Evolutionary conservation across 2,888 invertebrate species (phyloP), one percentile per base, ranked within the genome.

Genomic region (Eristalinus aeneus): DNA sequence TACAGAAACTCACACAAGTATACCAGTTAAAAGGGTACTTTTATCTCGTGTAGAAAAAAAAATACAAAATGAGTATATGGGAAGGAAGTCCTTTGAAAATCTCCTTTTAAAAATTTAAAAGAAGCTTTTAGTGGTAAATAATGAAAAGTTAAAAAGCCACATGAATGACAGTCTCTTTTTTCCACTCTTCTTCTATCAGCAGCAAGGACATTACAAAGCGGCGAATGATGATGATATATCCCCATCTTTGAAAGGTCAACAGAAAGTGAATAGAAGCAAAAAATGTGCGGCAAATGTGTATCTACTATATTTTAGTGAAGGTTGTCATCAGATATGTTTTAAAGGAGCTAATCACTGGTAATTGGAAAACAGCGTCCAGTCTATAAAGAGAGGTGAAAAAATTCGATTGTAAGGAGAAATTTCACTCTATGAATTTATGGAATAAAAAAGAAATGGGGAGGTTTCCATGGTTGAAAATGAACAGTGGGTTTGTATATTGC

Each of bases 81-180:
- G 78, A 74, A 71, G 58, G 69, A 63, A 74, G 78, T 64, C 76
- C 84, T 81, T 78, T 88, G 81, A 88, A 89, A 88, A 88, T 88
- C 89, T 89, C 88, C 89, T 91, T 91, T 90, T 89, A 89, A 90
- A 91, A 90, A 90, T 92, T 92, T 91, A 91, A 92, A 91, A 92
- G 91, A 91, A 91, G 92, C 92, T 92, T 92, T 92, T 92, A 92
- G 92, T 91, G 92, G 92, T 92, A 91, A 91, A 92, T 92, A 92
- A 92, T 92, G 92, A 92, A 92, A 92, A 92, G 92, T 92, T 92
- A 92, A 92, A 92, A 92, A 91, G 91, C 92, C 92, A 92, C 92
- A 92, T 92, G 92, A 92, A 92, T 92, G 91, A 46, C 79, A 76
- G 79, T 75, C 54, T 80, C 64, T 46, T 77, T 79, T 82, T 78